A percentile compares a stretch with the other conserved stretches of the same genome.
phyloP scores from a whole-genome alignment of 2,888 invertebrate genomes.

The Tethea ocularis region DNA sequence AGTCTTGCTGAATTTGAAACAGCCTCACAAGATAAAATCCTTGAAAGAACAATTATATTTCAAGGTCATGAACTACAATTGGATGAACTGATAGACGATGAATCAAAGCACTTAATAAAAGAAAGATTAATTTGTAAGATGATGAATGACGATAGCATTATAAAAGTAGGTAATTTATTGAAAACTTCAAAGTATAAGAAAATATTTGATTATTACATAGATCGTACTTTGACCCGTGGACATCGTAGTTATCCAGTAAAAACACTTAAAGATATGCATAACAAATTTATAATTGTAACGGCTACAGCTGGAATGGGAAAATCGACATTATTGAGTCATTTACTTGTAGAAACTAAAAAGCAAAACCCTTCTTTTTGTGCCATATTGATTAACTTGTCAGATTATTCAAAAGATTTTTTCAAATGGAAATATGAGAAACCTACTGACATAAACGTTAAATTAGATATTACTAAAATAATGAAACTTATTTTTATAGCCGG shows the following conservation, averaged over 20 bases:
- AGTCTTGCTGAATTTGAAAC: background rate
- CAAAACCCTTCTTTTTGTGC: background rate
- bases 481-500: conserved; percentile 2
- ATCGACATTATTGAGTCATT: conserved; percentile 6
- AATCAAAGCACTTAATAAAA: background rate
- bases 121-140: conserved; percentile 3
- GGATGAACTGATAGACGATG: conserved; percentile 3
- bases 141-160: background rate
- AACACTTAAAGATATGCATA: background rate
- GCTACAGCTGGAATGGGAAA: conserved; percentile 8
- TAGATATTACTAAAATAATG: conserved; percentile 2
- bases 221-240: background rate
- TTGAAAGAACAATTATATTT: background rate
- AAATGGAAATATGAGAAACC: background rate
- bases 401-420: background rate
- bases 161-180: background rate
- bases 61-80: conserved; percentile 3
- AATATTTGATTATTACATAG: conserved; percentile 1
- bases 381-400: background rate
- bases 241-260: conserved; percentile 2
- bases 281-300: background rate
- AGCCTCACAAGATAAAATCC: background rate
- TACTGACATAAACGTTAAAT: background rate
- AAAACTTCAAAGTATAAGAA: background rate
- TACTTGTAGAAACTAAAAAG: background rate